Evolutionary conservation across 2,888 invertebrate genomes (phyloP), one percentile per base, ranked within the genome.

Genomic region (Pollenia amentaria): DNA sequence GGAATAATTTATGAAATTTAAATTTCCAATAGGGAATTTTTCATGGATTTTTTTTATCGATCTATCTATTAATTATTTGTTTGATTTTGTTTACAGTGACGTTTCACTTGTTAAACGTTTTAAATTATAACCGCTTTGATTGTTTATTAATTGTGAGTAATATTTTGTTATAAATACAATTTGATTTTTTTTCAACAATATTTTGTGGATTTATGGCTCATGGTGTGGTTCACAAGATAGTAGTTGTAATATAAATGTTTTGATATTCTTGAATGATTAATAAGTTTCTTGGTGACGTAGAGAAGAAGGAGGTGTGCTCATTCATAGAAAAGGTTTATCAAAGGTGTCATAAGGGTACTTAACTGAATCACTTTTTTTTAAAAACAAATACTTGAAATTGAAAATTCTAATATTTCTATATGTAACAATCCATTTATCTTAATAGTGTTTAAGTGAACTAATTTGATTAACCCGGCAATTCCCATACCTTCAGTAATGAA

Each of bases 61-160:
- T 38, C 21, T 64, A 42, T 12, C 21, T 42, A 48, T 44, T 38
- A 18, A 18, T 70, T 60, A 18, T 79, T 60, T 18, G 10, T 11
- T 53, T 42, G 40, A 60, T 69, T 69, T 78, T 48, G 6, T 53
- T 69, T 69, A 18, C 40, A 64, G 44, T 67, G 57, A 51, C 38
- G 38, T 12, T 21, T 8, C 42, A 38, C 48, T 70, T 44, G 62
- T 79, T 53, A n/a, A 51, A 7, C 44, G 10, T 76, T 29, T 64
- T 76, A 64, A 42, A 18, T 51, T 51, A 67, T 84, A 65, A 65
- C 21, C 72, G 55, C 40, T 72, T 83, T 67, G 42, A 72, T 65
- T 48, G 70, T 60, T 78, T 69, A 48, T 69, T 77, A 38, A 67
- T 77, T 67, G 57, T 67, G 55, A 57, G 16, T 57, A 46, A 77